Evolutionary conservation across 2,888 invertebrate species (phyloP).

Genomic region (Leptopilina syphax): DNA sequence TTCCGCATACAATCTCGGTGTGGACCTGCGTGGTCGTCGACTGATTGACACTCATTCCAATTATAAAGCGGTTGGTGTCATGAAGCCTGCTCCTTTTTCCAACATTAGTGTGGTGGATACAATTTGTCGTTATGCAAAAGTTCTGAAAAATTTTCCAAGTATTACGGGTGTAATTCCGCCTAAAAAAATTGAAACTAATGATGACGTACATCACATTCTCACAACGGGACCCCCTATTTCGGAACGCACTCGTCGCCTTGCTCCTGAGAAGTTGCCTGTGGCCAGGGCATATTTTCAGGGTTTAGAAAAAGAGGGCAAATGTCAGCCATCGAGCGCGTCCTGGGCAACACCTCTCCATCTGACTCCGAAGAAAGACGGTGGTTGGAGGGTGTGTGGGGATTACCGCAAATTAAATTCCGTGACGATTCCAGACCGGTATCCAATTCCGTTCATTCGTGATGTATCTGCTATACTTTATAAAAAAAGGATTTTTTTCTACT

Average conservation of each 20-base stretch:
- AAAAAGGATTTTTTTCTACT: not conserved
- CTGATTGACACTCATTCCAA: conserved; percentile 23
- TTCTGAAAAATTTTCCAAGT: conserved; percentile 13
- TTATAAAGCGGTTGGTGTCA: not conserved
- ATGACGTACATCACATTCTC: conserved; percentile 63
- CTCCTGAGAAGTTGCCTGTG: conserved; percentile 64
- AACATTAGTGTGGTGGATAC: not conserved
- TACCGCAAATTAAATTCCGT: conserved; percentile 62
- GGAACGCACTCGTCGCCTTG: conserved; percentile 66
- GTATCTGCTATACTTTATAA: not conserved
- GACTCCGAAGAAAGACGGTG: conserved; percentile 4
- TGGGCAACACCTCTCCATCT: no score
- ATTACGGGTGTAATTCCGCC: not conserved
- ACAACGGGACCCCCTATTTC: conserved; percentile 69
- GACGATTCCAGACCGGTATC: conserved; percentile 65
- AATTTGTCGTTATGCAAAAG: not conserved
- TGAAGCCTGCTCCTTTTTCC: not conserved
- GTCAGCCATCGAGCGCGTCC: no score
- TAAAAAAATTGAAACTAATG: not conserved
- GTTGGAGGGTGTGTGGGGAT: conserved; percentile 40
- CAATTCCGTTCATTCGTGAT: conserved; percentile 48
- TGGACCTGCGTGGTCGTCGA: conserved; percentile 27
- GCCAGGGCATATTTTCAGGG: conserved; percentile 67
- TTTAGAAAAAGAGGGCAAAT: conserved; percentile 72
- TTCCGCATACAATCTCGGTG: conserved; percentile 9